phyloP scores from a whole-genome alignment of 2,797 vertebrate genomes.

The Urophycis tenuis region DNA sequence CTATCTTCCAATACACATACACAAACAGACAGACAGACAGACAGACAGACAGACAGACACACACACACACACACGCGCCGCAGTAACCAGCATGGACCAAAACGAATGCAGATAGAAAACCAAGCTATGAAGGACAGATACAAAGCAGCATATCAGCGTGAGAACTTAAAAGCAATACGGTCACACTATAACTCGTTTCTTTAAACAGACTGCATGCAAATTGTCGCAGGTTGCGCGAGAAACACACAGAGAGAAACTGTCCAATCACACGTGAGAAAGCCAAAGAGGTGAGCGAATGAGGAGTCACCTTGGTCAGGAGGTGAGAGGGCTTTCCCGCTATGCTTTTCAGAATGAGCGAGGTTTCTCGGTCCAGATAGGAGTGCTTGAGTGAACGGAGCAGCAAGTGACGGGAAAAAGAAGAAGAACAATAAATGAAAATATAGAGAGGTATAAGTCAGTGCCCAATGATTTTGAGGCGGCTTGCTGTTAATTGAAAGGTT shows the following conservation, averaged over 20 bases:
- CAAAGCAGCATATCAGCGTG: conserved; percentile 32
- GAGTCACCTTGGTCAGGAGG: conserved; percentile 99
- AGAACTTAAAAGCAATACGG: neutral
- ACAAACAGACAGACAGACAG: too few relatives aligned
- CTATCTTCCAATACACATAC: neutral
- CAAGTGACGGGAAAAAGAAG: conserved; percentile 17
- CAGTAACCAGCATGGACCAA: too few relatives aligned
- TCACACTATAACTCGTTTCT: neutral
- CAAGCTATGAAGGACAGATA: conserved; percentile 27
- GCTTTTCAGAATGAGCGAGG: conserved; percentile 99
- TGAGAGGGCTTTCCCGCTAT: conserved; percentile 99
- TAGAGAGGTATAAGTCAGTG: conserved; percentile 66
- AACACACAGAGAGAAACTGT: conserved; percentile 21
- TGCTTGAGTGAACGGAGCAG: conserved; percentile 80
- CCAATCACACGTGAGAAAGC: conserved; percentile 56
- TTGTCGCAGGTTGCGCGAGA: neutral
- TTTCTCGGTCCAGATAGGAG: conserved; percentile 99
- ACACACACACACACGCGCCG: neutral
- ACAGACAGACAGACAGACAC: neutral
- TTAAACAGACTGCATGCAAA: neutral
- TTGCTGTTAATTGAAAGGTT: conserved; percentile 47
- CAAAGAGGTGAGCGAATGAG: conserved; percentile 57
- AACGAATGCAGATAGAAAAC: neutral
- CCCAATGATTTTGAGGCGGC: conserved; percentile 54
- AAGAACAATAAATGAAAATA: conserved; percentile 18